phyloP scores from a whole-genome alignment of 2,113 vertebrate genomes.

The Strix aluco region DNA sequence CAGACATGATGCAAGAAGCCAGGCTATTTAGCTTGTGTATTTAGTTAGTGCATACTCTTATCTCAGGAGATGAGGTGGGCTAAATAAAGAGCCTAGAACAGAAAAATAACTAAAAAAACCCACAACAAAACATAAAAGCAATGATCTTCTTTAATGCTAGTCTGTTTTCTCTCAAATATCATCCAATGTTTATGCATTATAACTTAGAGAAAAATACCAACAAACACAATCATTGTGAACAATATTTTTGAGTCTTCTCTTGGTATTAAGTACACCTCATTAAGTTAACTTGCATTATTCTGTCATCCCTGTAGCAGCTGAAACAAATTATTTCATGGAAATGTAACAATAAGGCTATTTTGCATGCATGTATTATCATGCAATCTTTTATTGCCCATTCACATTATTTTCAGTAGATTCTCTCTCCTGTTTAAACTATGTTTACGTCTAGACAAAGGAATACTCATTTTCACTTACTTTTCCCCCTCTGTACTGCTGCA shows the following conservation, averaged over 20 bases:
- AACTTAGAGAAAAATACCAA: background rate
- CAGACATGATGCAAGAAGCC: background rate
- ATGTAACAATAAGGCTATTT: background rate
- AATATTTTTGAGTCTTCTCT: background rate
- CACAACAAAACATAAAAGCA: background rate
- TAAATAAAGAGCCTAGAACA: background rate
- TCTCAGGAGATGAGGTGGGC: background rate
- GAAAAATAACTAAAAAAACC: background rate
- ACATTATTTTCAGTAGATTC: background rate
- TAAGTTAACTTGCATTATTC: background rate
- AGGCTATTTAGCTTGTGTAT: background rate
- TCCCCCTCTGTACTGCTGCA: background rate
- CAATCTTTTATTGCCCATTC: background rate
- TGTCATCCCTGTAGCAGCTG: background rate
- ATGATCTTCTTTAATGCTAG: background rate
- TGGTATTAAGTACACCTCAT: background rate
- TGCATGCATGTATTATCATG: background rate
- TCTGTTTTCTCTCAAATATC: background rate
- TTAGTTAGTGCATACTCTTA: background rate
- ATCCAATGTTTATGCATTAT: background rate
- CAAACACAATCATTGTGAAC: background rate
- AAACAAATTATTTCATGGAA: background rate
- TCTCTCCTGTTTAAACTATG: background rate
- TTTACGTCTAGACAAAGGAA: background rate
- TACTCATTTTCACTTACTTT: background rate